Evolutionary conservation across 2,888 invertebrate genomes (phyloP).

Genomic region (Aromia moschata): DNA sequence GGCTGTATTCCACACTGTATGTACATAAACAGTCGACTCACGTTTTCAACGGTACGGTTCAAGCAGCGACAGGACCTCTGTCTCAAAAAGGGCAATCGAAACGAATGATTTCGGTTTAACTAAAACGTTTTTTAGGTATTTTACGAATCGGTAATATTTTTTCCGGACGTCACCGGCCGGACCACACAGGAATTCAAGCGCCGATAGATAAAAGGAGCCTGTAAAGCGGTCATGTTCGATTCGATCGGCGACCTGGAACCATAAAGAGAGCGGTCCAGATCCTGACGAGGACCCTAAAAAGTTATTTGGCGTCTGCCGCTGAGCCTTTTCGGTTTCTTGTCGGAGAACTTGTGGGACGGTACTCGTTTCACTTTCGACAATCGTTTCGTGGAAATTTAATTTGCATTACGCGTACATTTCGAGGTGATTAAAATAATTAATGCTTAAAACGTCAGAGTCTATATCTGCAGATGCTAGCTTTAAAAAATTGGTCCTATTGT

Average conservation of each 20-base stretch:
- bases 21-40: too few species aligned
- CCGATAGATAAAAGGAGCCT: conserved; percentile 45
- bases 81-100: conserved; percentile 33
- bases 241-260: conserved; percentile 42
- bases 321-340: conserved; percentile 4
- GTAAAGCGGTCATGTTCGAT: conserved; percentile 46
- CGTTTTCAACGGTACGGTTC: conserved; percentile 6
- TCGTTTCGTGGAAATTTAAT: not conserved
- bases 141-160: conserved; percentile 38
- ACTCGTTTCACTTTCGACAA: not conserved
- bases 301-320: conserved; percentile 29
- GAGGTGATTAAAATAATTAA: too few species aligned
- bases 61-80: conserved; percentile 5
- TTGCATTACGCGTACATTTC: too few species aligned
- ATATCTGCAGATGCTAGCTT: too few species aligned
- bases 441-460: too few species aligned
- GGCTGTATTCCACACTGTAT: too few species aligned
- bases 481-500: too few species aligned
- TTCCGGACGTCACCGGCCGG: conserved; percentile 34
- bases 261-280: conserved; percentile 46
- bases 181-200: conserved; percentile 52
- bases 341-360: not conserved
- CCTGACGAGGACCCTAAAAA: conserved; percentile 35
- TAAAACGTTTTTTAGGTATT: conserved; percentile 39
- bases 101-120: conserved; percentile 39